Evolutionary conservation across 2,797 vertebrate genomes (phyloP).

Genomic region (Arrhamphus sclerolepis): DNA sequence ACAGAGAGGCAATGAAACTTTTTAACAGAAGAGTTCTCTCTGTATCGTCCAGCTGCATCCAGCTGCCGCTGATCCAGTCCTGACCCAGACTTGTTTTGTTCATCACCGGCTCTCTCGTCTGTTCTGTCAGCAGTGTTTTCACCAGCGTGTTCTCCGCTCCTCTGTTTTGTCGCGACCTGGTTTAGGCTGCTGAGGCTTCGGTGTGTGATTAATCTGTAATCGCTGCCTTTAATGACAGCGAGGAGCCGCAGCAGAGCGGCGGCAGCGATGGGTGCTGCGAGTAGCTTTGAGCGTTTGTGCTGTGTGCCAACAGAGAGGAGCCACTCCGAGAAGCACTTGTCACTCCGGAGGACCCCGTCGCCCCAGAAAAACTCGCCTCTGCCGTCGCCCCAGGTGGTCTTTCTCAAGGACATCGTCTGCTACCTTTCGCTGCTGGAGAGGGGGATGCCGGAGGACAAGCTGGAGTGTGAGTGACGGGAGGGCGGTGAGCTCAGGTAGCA

Average conservation of each 20-base stretch:
- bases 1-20: no score
- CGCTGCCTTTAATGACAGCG: background rate
- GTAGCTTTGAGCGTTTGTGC: slow-evolving; percentile 3
- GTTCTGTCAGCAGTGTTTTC: background rate
- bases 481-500: background rate
- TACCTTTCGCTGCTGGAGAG: slow-evolving; percentile 94
- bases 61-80: no score
- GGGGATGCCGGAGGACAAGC: slow-evolving; percentile 92
- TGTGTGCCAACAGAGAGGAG: slow-evolving; percentile 74
- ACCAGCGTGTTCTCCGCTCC: slow-evolving; percentile 9
- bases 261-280: background rate
- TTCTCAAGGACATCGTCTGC: slow-evolving; percentile 94
- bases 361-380: slow-evolving; percentile 69
- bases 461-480: slow-evolving; percentile 88
- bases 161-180: slow-evolving; percentile 21
- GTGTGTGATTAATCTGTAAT: background rate
- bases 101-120: background rate
- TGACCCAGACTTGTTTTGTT: slow-evolving; percentile 1
- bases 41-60: no score
- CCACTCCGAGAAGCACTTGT: slow-evolving; percentile 75
- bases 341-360: slow-evolving; percentile 78
- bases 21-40: no score
- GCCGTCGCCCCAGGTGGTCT: slow-evolving; percentile 82
- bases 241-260: background rate
- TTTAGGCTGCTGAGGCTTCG: slow-evolving; percentile 5